phyloP scores from a whole-genome alignment of 2,888 invertebrate species.

The Ryuthela nishihirai region DNA sequence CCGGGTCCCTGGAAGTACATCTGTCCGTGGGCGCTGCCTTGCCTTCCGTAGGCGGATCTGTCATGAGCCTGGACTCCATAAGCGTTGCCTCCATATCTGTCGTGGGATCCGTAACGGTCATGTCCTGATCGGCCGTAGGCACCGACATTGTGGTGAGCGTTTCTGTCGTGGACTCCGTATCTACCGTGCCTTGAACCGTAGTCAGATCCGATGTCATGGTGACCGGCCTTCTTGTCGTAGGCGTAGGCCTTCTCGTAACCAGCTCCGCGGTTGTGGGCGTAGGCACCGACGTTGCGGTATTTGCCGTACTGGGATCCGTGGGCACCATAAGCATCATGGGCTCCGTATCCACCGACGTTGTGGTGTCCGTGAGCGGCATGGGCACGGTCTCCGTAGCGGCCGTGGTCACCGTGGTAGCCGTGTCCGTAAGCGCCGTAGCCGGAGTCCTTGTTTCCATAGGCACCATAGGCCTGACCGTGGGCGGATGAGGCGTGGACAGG shows the following conservation, averaged over 20 bases:
- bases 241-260: conserved; percentile 34
- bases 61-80: conserved; percentile 29
- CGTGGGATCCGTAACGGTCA: conserved; percentile 26
- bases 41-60: conserved; percentile 15
- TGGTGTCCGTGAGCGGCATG: conserved; percentile 24
- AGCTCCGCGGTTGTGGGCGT: conserved; percentile 27
- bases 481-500: conserved; percentile 13
- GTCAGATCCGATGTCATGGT: conserved; percentile 17
- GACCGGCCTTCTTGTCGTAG: conserved; percentile 31
- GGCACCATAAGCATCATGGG: conserved; percentile 26
- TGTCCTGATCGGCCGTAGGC: conserved; percentile 20
- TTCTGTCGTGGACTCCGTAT: conserved; percentile 18
- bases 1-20: no score
- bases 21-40: conserved; percentile 13
- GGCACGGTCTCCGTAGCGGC: conserved; percentile 23
- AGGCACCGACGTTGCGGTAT: conserved; percentile 31
- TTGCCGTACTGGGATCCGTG: conserved; percentile 24
- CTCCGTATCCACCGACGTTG: conserved; percentile 15
- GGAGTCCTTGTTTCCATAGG: conserved; percentile 8
- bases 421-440: conserved; percentile 26
- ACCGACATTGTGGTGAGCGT: conserved; percentile 26
- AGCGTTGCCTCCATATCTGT: conserved; percentile 25
- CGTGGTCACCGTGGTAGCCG: conserved; percentile 22
- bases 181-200: conserved; percentile 9
- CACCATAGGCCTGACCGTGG: conserved; percentile 26